Evolutionary conservation across 53 echinoderm and acorn worm genomes (phyloP).

Genomic region (Echinometra lucunter): DNA sequence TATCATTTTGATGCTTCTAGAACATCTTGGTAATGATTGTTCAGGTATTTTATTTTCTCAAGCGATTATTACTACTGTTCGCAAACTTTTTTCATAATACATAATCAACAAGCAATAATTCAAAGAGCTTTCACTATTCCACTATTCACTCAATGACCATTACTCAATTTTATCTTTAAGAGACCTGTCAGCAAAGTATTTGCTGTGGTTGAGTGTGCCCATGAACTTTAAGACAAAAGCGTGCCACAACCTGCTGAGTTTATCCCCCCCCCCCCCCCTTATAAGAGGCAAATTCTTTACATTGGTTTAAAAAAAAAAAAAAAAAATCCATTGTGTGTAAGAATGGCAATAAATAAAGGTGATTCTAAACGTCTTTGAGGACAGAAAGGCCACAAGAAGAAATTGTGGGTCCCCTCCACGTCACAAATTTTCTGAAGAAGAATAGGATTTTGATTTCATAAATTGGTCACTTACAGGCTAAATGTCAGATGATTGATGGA

Average conservation of each 20-base stretch:
- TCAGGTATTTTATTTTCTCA: too few relatives aligned
- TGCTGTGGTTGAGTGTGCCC: background rate
- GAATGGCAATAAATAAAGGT: background rate
- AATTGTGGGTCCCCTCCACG: background rate
- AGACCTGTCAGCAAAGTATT: background rate
- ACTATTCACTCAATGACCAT: too few relatives aligned
- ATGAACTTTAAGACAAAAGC: conserved; percentile 14
- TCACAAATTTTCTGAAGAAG: background rate
- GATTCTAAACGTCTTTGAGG: background rate
- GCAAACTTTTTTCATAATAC: too few relatives aligned
- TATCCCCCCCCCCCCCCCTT: background rate
- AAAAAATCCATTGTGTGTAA: background rate
- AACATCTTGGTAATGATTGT: too few relatives aligned
- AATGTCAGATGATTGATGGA: background rate
- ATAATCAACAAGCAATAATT: too few relatives aligned
- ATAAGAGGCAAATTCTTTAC: background rate
- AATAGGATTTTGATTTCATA: background rate
- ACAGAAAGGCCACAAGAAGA: background rate
- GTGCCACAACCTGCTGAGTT: background rate
- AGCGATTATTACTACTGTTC: too few relatives aligned
- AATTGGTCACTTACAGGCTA: background rate
- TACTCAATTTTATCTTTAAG: background rate
- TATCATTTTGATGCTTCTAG: too few relatives aligned
- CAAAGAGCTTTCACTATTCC: too few relatives aligned
- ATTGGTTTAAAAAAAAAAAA: too few relatives aligned